A percentile compares a stretch with the other conserved stretches of the same genome.
Evolutionary conservation across 2,797 vertebrate species (phyloP).

Genomic region (Platalea minor): DNA sequence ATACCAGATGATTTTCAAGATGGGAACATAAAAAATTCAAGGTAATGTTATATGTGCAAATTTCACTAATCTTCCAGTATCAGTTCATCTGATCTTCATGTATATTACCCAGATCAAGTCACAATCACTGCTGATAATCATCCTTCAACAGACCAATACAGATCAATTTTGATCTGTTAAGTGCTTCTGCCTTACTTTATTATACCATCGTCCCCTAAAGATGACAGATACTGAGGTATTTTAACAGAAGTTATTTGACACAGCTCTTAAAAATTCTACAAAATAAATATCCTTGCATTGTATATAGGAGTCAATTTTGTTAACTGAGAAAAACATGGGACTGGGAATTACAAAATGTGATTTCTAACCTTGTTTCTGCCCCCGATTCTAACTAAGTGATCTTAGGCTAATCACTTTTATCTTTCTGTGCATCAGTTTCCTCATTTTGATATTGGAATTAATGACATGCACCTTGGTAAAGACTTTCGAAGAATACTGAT

Average conservation of each 20-base stretch:
- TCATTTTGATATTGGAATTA: slow-evolving; percentile 50
- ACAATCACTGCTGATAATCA: neutral
- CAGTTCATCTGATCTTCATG: neutral
- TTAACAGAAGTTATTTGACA: slow-evolving; percentile 1
- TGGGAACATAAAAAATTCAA: neutral
- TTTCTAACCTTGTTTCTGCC: slow-evolving; percentile 14
- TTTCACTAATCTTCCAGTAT: neutral
- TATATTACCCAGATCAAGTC: neutral
- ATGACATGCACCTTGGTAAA: slow-evolving; percentile 21
- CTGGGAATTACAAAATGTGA: neutral
- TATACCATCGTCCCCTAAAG: neutral
- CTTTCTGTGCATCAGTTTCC: slow-evolving; percentile 29
- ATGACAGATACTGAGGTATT: neutral
- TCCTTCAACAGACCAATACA: neutral
- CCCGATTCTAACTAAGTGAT: neutral
- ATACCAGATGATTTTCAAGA: neutral
- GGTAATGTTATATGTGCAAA: neutral
- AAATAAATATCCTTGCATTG: slow-evolving; percentile 27
- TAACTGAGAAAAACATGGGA: neutral
- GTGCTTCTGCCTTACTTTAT: neutral
- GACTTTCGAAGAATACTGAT: slow-evolving; percentile 52
- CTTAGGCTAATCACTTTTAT: slow-evolving; percentile 28
- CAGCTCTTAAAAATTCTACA: neutral
- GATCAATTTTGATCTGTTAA: slow-evolving; percentile 2
- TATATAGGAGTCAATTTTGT: neutral